Evolutionary conservation across 2,113 vertebrate genomes (phyloP), one percentile per base, ranked within the genome.

Genomic region (Hippocampus abdominalis): DNA sequence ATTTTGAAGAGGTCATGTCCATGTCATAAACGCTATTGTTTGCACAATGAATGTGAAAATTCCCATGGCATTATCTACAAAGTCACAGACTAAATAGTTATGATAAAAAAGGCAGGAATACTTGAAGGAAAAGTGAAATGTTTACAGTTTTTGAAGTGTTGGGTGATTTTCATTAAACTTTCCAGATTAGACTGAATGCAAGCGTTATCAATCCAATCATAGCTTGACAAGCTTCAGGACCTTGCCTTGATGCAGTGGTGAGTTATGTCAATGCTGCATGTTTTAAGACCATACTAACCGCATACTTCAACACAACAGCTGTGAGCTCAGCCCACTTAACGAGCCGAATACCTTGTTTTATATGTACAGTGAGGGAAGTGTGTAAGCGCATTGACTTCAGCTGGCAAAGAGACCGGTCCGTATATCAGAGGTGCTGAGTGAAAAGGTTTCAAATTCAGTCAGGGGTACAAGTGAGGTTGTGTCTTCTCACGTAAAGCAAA

Each of bases 131-230:
- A 75, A 59, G 77, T 69, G 48, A 21, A 0, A 4, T 29, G 63
- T 80, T 70, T 73, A 74, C 69, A 62, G 70, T 71, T 53, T 69
- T 66, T 25, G 66, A 1, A 13, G 56, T 72, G 59, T 36, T 7
- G 25, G 59, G 64, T 74, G 79, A 84, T 81, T 84, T 71, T 73
- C 49, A 39, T 53, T 13, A 4, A 1, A 36, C 57, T 60, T 71
- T 76, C 57, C n/a, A 66, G 63, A 82, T 84, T 72, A 23, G 25
- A 77, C 61, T 61, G 56, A 0, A n/a, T 82, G 76, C 79, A 68
- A 77, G 79, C 84, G 81, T 86, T 86, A 87, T 86, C 59, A 64
- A 27, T 8, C 39, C 81, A 70, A 78, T 78, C 70, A 62, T 76
- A 80, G 64, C 77, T 70, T 53, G 15, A 49, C 15, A 68, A 73